Conservation (phyloP, 2,888 invertebrate genomes). For the Furcula furcula region DNA sequence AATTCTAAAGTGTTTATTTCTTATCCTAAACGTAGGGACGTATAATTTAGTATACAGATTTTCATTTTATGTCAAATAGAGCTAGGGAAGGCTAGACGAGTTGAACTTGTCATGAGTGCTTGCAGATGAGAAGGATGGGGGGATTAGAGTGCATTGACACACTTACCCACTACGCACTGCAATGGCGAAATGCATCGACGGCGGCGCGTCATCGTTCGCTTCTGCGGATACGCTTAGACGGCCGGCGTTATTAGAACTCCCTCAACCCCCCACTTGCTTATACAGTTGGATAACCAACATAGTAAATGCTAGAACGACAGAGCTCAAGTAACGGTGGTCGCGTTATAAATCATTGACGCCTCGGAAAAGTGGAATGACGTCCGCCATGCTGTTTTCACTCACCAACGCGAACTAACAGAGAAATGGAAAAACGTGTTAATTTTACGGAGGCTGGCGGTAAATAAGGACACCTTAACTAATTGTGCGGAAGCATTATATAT, state of each 20-base stretch:
- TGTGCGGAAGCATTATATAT: slow-evolving; percentile 7
- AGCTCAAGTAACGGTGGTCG: slow-evolving; percentile 51
- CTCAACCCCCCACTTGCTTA: slow-evolving; percentile 29
- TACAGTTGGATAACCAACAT: slow-evolving; percentile 27
- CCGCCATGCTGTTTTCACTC: slow-evolving; percentile 76
- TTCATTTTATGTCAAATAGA: slow-evolving; percentile 40
- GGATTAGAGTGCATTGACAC: slow-evolving; percentile 78
- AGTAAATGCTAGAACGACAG: slow-evolving; percentile 30
- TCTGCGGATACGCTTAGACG: slow-evolving; percentile 51
- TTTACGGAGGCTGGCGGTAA: slow-evolving; percentile 47
- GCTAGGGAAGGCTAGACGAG: slow-evolving; percentile 48
- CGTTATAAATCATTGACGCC: slow-evolving; percentile 65
- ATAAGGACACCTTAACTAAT: slow-evolving; percentile 19
- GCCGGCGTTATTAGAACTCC: slow-evolving; percentile 53
- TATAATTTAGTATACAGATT: slow-evolving; percentile 8
- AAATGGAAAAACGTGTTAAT: slow-evolving; percentile 64
- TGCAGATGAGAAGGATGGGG: slow-evolving; percentile 63
- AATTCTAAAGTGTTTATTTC: too few relatives aligned
- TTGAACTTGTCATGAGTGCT: slow-evolving; percentile 73
- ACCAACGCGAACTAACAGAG: slow-evolving; percentile 67
- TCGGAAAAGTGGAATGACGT: slow-evolving; percentile 81
- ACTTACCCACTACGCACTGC: slow-evolving; percentile 78
- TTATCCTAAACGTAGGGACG: too few relatives aligned
- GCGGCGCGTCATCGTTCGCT: slow-evolving; percentile 56
- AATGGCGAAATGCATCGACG: slow-evolving; percentile 71